phyloP scores from a whole-genome alignment of 1,140 invertebrate genomes.

The Trinorchestia longiramus region DNA sequence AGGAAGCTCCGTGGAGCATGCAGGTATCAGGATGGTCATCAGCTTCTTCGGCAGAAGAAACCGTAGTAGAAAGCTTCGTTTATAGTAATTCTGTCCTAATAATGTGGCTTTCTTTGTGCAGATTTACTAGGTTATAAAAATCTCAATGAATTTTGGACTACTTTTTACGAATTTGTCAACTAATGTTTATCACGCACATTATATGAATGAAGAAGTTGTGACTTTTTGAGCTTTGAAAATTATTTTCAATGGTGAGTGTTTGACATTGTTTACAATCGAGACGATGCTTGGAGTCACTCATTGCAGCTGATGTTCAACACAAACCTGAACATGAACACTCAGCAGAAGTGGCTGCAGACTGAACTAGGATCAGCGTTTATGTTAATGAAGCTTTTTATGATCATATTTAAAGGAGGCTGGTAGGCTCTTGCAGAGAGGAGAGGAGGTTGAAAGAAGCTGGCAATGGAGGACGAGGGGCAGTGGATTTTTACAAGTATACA shows the following conservation, averaged over 20 bases:
- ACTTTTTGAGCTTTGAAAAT: not conserved
- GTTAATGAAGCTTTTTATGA: not conserved
- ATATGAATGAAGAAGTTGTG: not conserved
- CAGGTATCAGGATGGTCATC: not conserved
- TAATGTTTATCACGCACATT: not conserved
- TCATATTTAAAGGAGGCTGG: not conserved
- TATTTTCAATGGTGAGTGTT: not conserved
- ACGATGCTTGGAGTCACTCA: too few relatives aligned
- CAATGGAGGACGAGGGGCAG: too few relatives aligned
- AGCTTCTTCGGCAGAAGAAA: not conserved
- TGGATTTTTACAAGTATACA: too few relatives aligned
- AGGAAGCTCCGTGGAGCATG: not conserved
- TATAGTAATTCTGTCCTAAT: not conserved
- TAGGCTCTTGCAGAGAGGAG: not conserved
- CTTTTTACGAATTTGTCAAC: not conserved
- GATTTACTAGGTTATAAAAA: not conserved
- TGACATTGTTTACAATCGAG: not conserved
- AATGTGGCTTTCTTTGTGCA: not conserved
- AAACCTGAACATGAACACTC: too few relatives aligned
- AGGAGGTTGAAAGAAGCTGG: not conserved
- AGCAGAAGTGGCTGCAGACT: not conserved
- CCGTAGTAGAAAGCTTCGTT: not conserved
- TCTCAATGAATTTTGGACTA: not conserved
- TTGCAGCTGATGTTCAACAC: not conserved
- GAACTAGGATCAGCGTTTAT: not conserved